Base-by-base conservation (phyloP, 2,113 vertebrate species). In the Fulica atra region DNA sequence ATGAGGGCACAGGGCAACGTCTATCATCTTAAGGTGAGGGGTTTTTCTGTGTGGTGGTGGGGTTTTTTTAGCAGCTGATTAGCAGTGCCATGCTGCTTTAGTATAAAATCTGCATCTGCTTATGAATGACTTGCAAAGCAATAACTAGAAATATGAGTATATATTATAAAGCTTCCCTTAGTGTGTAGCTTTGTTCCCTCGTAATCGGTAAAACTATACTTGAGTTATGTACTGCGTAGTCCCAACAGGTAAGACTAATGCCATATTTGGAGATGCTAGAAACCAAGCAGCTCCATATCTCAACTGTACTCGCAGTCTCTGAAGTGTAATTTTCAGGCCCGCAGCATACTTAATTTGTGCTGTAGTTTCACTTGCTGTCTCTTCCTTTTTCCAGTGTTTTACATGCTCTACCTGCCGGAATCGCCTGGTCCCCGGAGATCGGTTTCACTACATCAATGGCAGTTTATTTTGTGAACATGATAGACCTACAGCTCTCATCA, bases 361-460 rank as follows among this genome's bases (percentile, higher is more conserved):
- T 92, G 91, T 91, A 90, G 95, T 97, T 97, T 98, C 96, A 98
- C 90, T 86, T 63, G 81, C 79, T 90, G 88, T 96, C 71, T 97
- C 97, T 93, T 93, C 87, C 70, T 86, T 82, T 92, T 96, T 73
- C 23, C 98, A 99, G 99, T 99, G 99, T 99, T 99, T 99, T 98
- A 99, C 99, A 61, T 99, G 99, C 98, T 99, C 99, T 98, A 99
- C 99, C 98, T 99, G 99, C 99, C 99, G 99, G 99, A 99, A 99
- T 98, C 99, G 99, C 96, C 98, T 99, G 95, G 99, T 99, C 98
- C 99, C 99, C 0, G 99, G 99, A 94, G 99, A 99, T 97, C 98
- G 99, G 98, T 99, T 99, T 98, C 99, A 99, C 99, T 99, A 99
- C 98, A 99, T 99, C 99, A 99, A 99, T 98, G 99, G 99, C 99